Evolutionary conservation across 1,140 invertebrate genomes (phyloP).

Genomic region (Conus ventricosus): DNA sequence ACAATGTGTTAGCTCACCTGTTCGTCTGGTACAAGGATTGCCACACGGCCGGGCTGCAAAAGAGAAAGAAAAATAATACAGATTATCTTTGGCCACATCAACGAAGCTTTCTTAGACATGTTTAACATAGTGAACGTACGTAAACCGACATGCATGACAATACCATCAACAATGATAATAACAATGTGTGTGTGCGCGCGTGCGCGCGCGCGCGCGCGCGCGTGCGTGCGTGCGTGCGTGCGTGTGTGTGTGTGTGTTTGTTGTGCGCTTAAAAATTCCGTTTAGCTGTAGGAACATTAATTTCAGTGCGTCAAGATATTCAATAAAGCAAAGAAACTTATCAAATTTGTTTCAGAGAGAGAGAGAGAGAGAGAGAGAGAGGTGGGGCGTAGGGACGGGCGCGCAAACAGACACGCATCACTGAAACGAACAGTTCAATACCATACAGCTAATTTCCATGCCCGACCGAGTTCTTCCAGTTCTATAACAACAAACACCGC

Average conservation of each 20-base stretch:
- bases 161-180: constrained; percentile 1
- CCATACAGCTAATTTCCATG: too few relatives aligned
- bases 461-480: too few relatives aligned
- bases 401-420: too few relatives aligned
- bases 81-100: background rate
- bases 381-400: too few relatives aligned
- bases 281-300: too few relatives aligned
- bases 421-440: too few relatives aligned
- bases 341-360: background rate
- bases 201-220: too few relatives aligned
- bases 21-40: constrained; percentile 46
- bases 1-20: constrained; percentile 33
- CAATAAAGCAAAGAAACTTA: too few relatives aligned
- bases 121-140: background rate
- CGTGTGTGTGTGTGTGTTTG: background rate
- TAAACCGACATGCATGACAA: background rate
- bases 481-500: background rate
- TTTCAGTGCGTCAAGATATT: too few relatives aligned
- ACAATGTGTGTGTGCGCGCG: background rate
- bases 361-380: background rate
- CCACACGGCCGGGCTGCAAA: constrained; percentile 55
- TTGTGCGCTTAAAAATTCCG: background rate
- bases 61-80: constrained; percentile 28
- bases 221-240: background rate
- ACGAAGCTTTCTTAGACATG: background rate